These are phyloP conservation scores for Zosterops pallidus DNA, from an alignment of 2,113 vertebrate species.

Conservation along the genomic window DNA sequence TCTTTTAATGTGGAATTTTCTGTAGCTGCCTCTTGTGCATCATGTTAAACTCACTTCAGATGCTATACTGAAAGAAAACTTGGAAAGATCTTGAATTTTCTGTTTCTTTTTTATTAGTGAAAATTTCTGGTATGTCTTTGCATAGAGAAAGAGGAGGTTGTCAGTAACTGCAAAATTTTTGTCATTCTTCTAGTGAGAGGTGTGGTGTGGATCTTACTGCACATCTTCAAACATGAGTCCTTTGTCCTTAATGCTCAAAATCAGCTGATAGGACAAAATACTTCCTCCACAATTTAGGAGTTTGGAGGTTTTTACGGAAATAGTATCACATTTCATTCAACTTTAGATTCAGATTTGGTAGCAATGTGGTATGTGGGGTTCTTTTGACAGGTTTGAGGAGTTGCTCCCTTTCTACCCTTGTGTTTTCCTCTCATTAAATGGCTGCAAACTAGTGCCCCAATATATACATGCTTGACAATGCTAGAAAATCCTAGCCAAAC, in stretches of 20 bases:
- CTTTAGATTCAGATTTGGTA: neutral
- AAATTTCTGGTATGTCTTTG: neutral
- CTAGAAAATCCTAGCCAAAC: neutral
- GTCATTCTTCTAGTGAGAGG: neutral
- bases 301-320: neutral
- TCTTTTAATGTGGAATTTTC: neutral
- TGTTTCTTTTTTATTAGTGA: neutral
- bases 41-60: neutral
- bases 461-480: neutral
- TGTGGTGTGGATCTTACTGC: neutral
- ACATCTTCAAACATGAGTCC: neutral
- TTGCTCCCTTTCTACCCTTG: neutral
- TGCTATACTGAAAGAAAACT: neutral
- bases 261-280: slow-evolving; percentile 14
- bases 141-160: neutral
- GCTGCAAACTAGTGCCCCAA: neutral
- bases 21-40: neutral
- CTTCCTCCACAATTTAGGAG: slow-evolving; percentile 17
- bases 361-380: neutral
- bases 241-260: slow-evolving; percentile 4
- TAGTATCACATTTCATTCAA: accelerated
- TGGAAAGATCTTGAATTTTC: neutral
- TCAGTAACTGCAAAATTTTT: neutral
- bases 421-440: neutral
- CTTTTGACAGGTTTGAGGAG: neutral